Conservation (phyloP, 2,797 vertebrate species). For the Chaenodraco wilsoni region DNA sequence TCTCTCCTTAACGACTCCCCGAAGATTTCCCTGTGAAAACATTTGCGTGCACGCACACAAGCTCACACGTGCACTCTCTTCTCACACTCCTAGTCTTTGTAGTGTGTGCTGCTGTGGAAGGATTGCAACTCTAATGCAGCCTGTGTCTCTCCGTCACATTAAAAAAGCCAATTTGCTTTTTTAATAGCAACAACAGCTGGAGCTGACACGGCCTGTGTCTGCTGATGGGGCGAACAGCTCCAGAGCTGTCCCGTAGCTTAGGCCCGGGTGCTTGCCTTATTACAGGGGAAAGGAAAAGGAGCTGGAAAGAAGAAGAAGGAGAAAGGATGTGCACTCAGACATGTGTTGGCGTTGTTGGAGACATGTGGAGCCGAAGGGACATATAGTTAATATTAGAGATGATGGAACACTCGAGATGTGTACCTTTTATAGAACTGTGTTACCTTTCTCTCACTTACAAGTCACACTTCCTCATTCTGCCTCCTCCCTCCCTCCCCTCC, state of each 20-base stretch:
- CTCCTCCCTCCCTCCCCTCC: slow-evolving; percentile 1
- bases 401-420: slow-evolving; percentile 5
- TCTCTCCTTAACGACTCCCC: slow-evolving; percentile 60
- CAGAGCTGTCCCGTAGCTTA: slow-evolving; percentile 59
- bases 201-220: slow-evolving; percentile 73
- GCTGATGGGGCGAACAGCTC: slow-evolving; percentile 69
- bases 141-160: slow-evolving; percentile 66
- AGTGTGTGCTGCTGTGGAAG: slow-evolving; percentile 12
- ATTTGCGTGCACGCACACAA: slow-evolving; percentile 42
- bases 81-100: slow-evolving; percentile 8
- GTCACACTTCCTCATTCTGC: slow-evolving; percentile 13
- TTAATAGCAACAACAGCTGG: slow-evolving; percentile 82
- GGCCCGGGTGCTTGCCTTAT: slow-evolving; percentile 59
- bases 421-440: slow-evolving; percentile 11
- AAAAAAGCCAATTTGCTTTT: slow-evolving; percentile 79
- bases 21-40: slow-evolving; percentile 47
- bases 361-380: slow-evolving; percentile 26
- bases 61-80: not conserved
- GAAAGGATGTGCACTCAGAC: slow-evolving; percentile 25
- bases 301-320: not conserved
- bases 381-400: slow-evolving; percentile 27
- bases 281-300: slow-evolving; percentile 38
- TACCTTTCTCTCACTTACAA: slow-evolving; percentile 32
- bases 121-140: slow-evolving; percentile 54
- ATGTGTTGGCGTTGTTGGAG: slow-evolving; percentile 37